phyloP scores from a whole-genome alignment of 2,888 invertebrate genomes.

The Caenorhabditis angaria region DNA sequence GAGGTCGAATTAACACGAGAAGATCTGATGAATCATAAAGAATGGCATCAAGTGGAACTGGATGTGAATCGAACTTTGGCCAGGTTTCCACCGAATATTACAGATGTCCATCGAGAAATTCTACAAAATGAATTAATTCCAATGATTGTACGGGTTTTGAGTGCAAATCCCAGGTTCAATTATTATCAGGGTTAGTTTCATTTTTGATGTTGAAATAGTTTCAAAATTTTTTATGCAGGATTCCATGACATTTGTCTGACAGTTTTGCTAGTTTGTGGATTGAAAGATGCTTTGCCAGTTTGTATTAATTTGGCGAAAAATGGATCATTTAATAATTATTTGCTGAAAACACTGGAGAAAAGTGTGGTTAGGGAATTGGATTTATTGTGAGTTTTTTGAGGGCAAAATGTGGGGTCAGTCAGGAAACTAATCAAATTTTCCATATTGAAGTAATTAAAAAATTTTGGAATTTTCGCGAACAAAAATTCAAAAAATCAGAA shows the following conservation, averaged over 20 bases:
- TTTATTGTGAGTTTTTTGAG: slow-evolving; percentile 25
- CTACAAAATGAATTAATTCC: slow-evolving; percentile 66
- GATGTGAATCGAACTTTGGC: slow-evolving; percentile 71
- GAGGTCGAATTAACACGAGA: slow-evolving; percentile 44
- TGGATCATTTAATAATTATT: slow-evolving; percentile 48
- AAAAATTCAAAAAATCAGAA: too few species aligned
- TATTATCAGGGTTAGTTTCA: slow-evolving; percentile 69
- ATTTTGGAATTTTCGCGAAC: too few species aligned
- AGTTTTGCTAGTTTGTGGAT: slow-evolving; percentile 63
- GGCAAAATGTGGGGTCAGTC: too few species aligned
- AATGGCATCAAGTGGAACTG: slow-evolving; percentile 71
- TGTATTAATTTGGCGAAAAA: slow-evolving; percentile 44
- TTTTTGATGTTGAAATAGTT: slow-evolving; percentile 1
- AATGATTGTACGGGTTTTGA: slow-evolving; percentile 67
- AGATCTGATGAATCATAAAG: slow-evolving; percentile 57
- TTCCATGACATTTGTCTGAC: slow-evolving; percentile 71
- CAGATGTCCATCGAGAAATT: slow-evolving; percentile 56
- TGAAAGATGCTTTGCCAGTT: slow-evolving; percentile 48
- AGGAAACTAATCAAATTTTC: too few species aligned
- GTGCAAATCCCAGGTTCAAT: slow-evolving; percentile 61
- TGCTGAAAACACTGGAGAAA: slow-evolving; percentile 60
- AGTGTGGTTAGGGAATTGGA: slow-evolving; percentile 64
- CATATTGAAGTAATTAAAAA: too few species aligned
- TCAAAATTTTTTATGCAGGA: slow-evolving; percentile 49
- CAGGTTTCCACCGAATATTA: slow-evolving; percentile 69